Evolutionary conservation across 2,797 vertebrate species (phyloP), one percentile per base, ranked within the genome.

Genomic region (Hydrolagus colliei): DNA sequence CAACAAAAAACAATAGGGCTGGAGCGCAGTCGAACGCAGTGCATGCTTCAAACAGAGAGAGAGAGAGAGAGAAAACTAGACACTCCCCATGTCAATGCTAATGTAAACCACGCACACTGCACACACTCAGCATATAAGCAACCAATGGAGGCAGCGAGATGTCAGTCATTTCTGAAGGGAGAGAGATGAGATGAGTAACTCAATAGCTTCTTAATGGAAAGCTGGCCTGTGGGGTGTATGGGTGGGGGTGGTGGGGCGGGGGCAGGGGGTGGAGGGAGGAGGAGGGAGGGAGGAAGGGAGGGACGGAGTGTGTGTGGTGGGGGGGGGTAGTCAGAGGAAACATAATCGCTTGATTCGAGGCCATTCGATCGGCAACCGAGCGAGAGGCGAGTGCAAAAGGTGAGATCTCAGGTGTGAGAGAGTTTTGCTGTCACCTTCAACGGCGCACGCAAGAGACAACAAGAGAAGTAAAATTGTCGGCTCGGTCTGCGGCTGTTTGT

Each of bases 31-130:
- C 88, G 88, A 89, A 87, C 88, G 91, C 92, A 91, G 87, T 88
- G 90, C 92, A 92, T 88, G 88, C 88, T 92, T 90, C 92, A 93
- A 27, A 92, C 94, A 93, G 91, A 27, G 27, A 27, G 27, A 27
- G 27, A 27, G 27, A 27, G 27, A 27, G 27, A 27, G 27, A 27
- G 27, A 27, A 27, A 27, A 27, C 91, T 89, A 93, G 92, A 94
- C 94, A 91, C 95, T 94, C 94, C 94, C 93, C 89, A 87, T 91
- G 93, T 94, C 94, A 94, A 92, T 80, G 89, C 91, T 89, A 92
- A 93, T 91, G 92, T 90, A 90, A 90, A 92, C 92, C 86, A 90
- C 94, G 95, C 93, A 92, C 6, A 3, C 90, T 90, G 89, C 85
- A 89, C 89, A 88, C 27, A 90, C 90, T 92, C 91, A 92, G 93